Conservation (phyloP, 2,113 vertebrate genomes). For the Acrocephalus kingi region DNA sequence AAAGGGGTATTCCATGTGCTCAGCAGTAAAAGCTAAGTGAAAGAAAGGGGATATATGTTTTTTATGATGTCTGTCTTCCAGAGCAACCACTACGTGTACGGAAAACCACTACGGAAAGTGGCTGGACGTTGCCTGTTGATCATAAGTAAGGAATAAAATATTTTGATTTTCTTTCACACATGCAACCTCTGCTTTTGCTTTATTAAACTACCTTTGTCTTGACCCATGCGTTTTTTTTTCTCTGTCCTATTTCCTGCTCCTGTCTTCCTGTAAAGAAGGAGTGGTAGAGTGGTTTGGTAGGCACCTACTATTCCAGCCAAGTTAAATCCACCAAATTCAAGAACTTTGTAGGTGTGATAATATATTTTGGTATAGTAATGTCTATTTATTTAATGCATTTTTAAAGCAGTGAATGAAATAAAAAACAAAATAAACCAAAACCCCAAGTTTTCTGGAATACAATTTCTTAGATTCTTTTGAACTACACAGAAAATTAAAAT, state of each 20-base stretch:
- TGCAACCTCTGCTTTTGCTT: background rate
- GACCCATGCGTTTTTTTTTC: background rate
- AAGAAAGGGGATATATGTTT: rapidly evolving
- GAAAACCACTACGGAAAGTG: background rate
- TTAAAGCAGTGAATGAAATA: background rate
- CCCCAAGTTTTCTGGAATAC: background rate
- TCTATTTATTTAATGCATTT: background rate
- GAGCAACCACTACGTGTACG: rapidly evolving
- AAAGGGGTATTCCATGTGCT: background rate
- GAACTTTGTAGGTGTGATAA: background rate
- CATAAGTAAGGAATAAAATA: background rate
- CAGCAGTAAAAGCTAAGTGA: background rate
- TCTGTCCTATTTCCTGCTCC: background rate
- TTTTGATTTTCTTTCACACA: background rate
- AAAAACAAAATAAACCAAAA: background rate
- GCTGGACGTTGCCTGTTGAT: background rate
- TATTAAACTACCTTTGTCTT: background rate
- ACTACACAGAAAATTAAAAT: background rate
- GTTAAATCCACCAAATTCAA: background rate
- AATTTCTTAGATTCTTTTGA: background rate
- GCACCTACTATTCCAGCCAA: background rate
- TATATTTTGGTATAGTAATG: background rate
- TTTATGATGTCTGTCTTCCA: background rate
- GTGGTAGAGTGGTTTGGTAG: background rate
- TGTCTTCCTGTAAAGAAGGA: background rate